Base-by-base conservation (phyloP, 2,888 invertebrate genomes). In the Formica aserva region DNA sequence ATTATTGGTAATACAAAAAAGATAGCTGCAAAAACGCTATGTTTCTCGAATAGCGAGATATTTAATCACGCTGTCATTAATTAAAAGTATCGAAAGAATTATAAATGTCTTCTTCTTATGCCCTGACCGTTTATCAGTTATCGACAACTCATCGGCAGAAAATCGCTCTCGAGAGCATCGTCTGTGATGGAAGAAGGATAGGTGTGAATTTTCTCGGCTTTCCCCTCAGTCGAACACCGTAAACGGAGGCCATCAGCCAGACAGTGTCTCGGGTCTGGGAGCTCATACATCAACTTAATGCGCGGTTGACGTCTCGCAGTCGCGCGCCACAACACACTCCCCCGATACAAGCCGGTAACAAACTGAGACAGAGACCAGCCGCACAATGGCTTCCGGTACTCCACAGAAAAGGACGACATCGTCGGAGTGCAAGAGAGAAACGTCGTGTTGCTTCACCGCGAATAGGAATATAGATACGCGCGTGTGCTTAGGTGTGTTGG, bases 231-330 rank as follows among this genome's bases (percentile, higher is more conserved):
- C 85, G 84, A 83, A 66, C 55, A 13, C 67, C 67, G 82, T 82
- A 84, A 91, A 88, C 88, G 82, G 80, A 87, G 85, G 74, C 77
- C 86, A 87, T 89, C 86, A 81, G 85, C 65, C 74, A 88, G 83
- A 88, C 88, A 78, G 82, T 83, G 84, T 86, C 89, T 85, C 84
- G 83, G 82, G 57, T 67, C 83, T 62, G 71, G 62, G 82, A 89
- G 87, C 91, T 92, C 91, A 86, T 91, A 90, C 92, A 88, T 91
- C 91, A 91, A 90, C 81, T 88, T 91, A 91, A 91, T 91, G 88
- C 88, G 85, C 80, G 89, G 86, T 88, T 89, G 89, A 91, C 89
- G 83, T 91, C 87, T 87, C 82, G 85, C 85, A 85, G 85, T 85
- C 87, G 85, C 80, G 82, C 86, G 82, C 57, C 85, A 82, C 84